Evolutionary conservation across 1,140 invertebrate genomes (phyloP).

Genomic region (Drosophila lowei): DNA sequence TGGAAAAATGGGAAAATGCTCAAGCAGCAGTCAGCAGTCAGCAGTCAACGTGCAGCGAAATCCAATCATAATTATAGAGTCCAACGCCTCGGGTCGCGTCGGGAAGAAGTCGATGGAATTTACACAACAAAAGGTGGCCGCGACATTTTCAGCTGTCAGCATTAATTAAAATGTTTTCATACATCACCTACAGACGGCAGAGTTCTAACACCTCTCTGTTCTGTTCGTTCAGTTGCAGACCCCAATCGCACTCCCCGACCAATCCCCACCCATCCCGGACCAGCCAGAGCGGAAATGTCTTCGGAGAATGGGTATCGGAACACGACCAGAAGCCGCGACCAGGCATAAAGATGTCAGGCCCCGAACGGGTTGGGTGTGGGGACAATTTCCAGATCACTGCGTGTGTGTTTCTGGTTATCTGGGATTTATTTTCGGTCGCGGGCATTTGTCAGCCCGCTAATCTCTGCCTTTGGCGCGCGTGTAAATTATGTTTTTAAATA

Average conservation of each 20-base stretch:
- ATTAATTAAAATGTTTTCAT: constrained; percentile 81
- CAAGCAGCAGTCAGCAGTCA: constrained; percentile 49
- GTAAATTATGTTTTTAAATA: constrained; percentile 23
- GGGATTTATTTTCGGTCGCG: constrained; percentile 59
- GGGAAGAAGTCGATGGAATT: constrained; percentile 39
- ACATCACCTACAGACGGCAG: constrained; percentile 56
- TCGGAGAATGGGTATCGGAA: constrained; percentile 57
- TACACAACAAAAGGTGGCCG: constrained; percentile 76
- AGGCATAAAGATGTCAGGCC: constrained; percentile 70
- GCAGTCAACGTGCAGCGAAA: constrained; percentile 53
- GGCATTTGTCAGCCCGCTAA: constrained; percentile 50
- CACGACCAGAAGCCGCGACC: constrained; percentile 50
- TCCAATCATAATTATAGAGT: constrained; percentile 73
- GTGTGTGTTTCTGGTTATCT: constrained; percentile 12
- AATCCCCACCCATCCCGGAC: not conserved
- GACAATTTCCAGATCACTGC: constrained; percentile 27
- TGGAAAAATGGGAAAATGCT: constrained; percentile 12
- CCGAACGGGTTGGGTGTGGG: constrained; percentile 20
- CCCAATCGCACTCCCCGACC: not conserved
- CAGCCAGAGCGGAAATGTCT: constrained; percentile 65
- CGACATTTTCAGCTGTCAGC: constrained; percentile 77
- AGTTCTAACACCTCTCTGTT: constrained; percentile 64
- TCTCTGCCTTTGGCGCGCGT: constrained; percentile 18
- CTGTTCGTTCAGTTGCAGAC: not conserved
- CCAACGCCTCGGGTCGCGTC: constrained; percentile 31